phyloP scores from a whole-genome alignment of 2,113 vertebrate genomes.

The Pituophis catenifer region DNA sequence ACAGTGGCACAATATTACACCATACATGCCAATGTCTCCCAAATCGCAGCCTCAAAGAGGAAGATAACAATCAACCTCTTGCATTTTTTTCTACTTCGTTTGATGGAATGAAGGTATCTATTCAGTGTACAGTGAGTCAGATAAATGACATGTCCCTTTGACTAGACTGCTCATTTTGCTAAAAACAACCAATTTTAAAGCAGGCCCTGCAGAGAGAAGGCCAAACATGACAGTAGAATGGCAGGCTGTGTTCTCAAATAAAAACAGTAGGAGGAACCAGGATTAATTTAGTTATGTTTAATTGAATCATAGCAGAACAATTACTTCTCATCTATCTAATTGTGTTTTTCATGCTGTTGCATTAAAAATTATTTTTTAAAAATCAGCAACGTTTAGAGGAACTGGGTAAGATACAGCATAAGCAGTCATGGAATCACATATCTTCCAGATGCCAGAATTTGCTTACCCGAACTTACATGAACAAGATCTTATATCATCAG shows the following conservation, averaged over 20 bases:
- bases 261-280: background rate
- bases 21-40: background rate
- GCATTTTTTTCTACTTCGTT: background rate
- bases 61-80: background rate
- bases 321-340: background rate
- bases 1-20: background rate
- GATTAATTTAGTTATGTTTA: background rate
- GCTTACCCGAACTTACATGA: background rate
- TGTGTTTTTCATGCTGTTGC: background rate
- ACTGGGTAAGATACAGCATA: background rate
- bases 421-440: background rate
- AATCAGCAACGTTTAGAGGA: background rate
- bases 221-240: background rate
- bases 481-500: background rate
- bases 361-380: background rate
- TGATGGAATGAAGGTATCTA: background rate
- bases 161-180: background rate
- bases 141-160: background rate
- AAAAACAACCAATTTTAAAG: background rate
- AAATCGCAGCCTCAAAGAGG: background rate
- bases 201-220: background rate
- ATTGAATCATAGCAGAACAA: background rate
- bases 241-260: background rate
- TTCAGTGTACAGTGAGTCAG: background rate
- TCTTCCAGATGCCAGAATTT: background rate